phyloP scores from a whole-genome alignment of 2,113 vertebrate species.

The Genyomyrus donnyi region DNA sequence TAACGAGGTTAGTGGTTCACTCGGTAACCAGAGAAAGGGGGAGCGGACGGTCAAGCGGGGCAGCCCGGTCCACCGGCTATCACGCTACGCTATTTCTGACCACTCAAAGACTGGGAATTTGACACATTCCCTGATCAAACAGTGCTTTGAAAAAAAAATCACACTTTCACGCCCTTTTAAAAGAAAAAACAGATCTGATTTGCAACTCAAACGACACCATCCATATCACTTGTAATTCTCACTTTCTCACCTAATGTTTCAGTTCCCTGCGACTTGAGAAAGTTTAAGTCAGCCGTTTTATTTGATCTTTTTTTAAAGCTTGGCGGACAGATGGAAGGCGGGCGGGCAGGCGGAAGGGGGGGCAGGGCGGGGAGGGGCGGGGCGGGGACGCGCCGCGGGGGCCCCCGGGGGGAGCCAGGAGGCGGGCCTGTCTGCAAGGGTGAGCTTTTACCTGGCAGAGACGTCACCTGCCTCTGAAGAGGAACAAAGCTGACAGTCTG shows the following conservation, averaged over 20 bases:
- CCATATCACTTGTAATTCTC: neutral
- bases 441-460: neutral
- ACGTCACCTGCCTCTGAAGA: neutral
- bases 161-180: neutral
- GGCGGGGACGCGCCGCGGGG: neutral
- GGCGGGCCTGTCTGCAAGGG: neutral
- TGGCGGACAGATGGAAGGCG: neutral
- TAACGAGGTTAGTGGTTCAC: neutral
- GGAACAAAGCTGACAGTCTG: constrained; percentile 1
- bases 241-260: neutral
- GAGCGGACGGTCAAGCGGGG: neutral
- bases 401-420: neutral
- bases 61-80: neutral
- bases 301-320: neutral
- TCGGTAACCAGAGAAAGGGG: neutral
- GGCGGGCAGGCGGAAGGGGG: neutral
- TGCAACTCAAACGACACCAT: neutral
- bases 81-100: neutral
- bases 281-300: neutral
- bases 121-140: neutral
- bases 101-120: neutral
- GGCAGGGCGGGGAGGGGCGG: neutral
- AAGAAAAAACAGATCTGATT: neutral
- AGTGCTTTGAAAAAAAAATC: neutral
- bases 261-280: neutral